A percentile compares a stretch with the other conserved stretches of the same genome.
phyloP scores from a whole-genome alignment of 2,888 invertebrate species.

The Neelides folsomi region DNA sequence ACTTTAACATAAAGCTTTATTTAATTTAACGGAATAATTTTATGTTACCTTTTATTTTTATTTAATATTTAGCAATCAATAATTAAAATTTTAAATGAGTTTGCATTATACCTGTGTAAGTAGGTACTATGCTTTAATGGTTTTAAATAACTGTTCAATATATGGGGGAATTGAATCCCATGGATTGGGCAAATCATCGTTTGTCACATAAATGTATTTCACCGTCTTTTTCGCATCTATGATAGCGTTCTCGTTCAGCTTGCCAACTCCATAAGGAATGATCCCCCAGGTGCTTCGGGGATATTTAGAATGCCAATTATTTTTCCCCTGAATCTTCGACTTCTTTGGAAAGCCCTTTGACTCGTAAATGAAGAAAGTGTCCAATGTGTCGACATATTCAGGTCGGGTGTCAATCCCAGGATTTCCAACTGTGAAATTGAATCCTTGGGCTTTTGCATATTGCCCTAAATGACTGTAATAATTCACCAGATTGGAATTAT shows the following conservation, averaged over 20 bases:
- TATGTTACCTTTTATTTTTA: neutral
- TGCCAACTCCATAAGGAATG: constrained; percentile 18
- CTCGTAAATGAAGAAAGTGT: constrained; percentile 25
- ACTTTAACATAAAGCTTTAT: no score
- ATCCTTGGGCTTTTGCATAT: constrained; percentile 15
- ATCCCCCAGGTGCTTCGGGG: constrained; percentile 18
- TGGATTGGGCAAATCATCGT: constrained; percentile 20
- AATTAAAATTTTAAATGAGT: neutral
- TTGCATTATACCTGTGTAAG: no score
- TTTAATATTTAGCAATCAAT: neutral
- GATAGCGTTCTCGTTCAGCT: constrained; percentile 7
- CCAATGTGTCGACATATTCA: constrained; percentile 18
- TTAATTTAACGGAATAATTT: no score
- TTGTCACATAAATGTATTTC: constrained; percentile 21
- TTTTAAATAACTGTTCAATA: constrained; percentile 15
- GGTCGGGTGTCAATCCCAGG: constrained; percentile 16
- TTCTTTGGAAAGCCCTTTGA: constrained; percentile 12
- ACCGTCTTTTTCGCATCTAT: constrained; percentile 13
- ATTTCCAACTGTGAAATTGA: constrained; percentile 23
- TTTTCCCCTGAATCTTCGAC: constrained; percentile 4
- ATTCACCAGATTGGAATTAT: neutral
- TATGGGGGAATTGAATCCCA: constrained; percentile 26
- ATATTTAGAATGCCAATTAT: constrained; percentile 9
- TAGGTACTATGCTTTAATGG: constrained; percentile 12
- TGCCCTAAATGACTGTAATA: constrained; percentile 13